Percentiles rank a stretch among this genome's conserved stretches.
Conservation (phyloP, 1,140 invertebrate species). For the Cotesia typhae region DNA sequence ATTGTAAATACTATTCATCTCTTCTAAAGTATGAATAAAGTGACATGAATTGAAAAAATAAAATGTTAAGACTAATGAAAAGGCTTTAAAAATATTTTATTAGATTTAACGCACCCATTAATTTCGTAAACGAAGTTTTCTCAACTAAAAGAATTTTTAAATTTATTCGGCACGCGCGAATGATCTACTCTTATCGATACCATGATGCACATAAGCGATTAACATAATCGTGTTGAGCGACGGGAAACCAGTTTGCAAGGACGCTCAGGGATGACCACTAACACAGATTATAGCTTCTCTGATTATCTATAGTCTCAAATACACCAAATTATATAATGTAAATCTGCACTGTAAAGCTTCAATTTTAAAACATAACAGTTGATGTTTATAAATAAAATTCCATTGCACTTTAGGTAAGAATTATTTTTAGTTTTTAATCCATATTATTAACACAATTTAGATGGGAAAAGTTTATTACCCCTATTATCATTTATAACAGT, state of each 20-base stretch:
- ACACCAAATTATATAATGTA: neutral
- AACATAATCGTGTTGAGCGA: conserved; percentile 63
- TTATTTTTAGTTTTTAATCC: too few relatives aligned
- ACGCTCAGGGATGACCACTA: conserved; percentile 46
- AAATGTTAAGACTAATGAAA: too few relatives aligned
- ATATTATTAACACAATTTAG: too few relatives aligned
- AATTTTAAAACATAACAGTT: neutral
- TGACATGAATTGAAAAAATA: too few relatives aligned
- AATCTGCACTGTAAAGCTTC: neutral
- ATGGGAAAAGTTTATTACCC: too few relatives aligned
- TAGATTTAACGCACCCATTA: too few relatives aligned
- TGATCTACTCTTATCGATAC: conserved; percentile 54
- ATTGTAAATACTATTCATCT: too few relatives aligned
- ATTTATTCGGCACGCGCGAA: conserved; percentile 34
- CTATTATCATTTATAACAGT: too few relatives aligned
- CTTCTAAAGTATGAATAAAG: too few relatives aligned
- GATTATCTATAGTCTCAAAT: conserved; percentile 8
- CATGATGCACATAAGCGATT: conserved; percentile 60
- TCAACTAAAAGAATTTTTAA: neutral
- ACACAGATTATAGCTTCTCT: conserved; percentile 12
- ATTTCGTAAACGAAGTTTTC: conserved; percentile 33
- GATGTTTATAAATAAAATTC: neutral
- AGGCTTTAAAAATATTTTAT: too few relatives aligned
- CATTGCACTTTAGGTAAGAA: too few relatives aligned
- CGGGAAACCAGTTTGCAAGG: conserved; percentile 66